Evolutionary conservation across 2,888 invertebrate species (phyloP), one percentile per base, ranked within the genome.

Genomic region (Teleogryllus oceanicus): DNA sequence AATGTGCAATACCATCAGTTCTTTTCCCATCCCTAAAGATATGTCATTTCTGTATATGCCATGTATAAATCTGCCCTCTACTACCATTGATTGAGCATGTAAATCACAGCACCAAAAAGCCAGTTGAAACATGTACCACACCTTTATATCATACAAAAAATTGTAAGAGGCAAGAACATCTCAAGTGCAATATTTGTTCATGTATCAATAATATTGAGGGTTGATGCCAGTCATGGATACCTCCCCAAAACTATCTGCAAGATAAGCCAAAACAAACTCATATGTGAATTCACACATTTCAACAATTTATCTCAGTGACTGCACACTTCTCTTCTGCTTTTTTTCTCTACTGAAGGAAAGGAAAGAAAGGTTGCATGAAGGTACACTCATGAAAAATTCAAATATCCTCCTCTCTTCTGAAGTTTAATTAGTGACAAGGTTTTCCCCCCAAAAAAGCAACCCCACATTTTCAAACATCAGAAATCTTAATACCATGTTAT

Each of bases 201-300:
- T 18, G n/a, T 62, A 62, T 62, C 62, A 62, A 18, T 62, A 62
- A 62, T 62, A 62, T n/a, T 62, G 62, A 37, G 37, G 13, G 62
- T 62, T 62, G 62, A 62, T 62, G 62, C 62, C 62, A 62, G 62
- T 62, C 62, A 62, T 62, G 62, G 62, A 62, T 18, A 62, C 62
- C n/a, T 62, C 62, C 62, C 62, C 13, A 62, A 62, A 62, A 18
- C 13, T 62, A 13, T 62, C 62, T 62, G 62, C n/a, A 62, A 62
- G 62, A 37, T 37, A 37, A 37, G 37, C 37, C 37, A 37, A 37
- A 37, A 37, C n/a, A 62, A 62, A 18, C 62, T 13, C 62, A 62
- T 62, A n/a, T 13, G n/a, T 62, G 62, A 62, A 62, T 13, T 62
- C n/a, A 62, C n/a, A 62, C 62, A 62, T 62, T 62, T n/a, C 62